Evolutionary conservation across 2,888 invertebrate genomes (phyloP).

Genomic region (Agelastica alni): DNA sequence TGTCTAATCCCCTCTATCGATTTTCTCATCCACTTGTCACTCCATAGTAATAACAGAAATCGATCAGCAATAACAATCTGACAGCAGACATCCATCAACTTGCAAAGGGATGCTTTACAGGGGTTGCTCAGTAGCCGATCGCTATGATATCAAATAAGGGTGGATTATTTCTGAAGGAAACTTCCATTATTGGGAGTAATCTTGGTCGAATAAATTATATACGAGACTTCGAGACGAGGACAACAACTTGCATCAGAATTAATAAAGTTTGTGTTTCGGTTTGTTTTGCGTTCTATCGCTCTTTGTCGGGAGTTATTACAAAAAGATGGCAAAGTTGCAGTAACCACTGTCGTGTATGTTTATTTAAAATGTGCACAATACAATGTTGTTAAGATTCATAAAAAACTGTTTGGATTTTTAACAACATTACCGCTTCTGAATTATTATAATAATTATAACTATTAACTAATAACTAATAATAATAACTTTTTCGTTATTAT

Average conservation of each 20-base stretch:
- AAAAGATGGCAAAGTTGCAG: too few relatives aligned
- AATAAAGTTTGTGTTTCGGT: slow-evolving; percentile 15
- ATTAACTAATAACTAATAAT: too few relatives aligned
- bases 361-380: too few relatives aligned
- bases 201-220: slow-evolving; percentile 31
- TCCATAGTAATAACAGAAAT: slow-evolving; percentile 49
- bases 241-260: slow-evolving; percentile 14
- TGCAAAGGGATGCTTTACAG: slow-evolving; percentile 31
- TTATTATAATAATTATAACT: too few relatives aligned
- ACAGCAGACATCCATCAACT: slow-evolving; percentile 46
- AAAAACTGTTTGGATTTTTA: too few relatives aligned
- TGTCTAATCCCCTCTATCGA: slow-evolving; percentile 25
- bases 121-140: slow-evolving; percentile 30
- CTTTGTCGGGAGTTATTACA: too few relatives aligned
- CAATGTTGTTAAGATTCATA: too few relatives aligned
- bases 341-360: too few relatives aligned
- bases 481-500: too few relatives aligned
- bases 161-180: slow-evolving; percentile 38
- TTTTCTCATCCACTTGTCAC: slow-evolving; percentile 46
- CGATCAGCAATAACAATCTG: slow-evolving; percentile 51
- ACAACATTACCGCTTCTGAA: too few relatives aligned
- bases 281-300: too few relatives aligned
- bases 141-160: slow-evolving; percentile 39
- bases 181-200: slow-evolving; percentile 37
- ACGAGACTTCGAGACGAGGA: slow-evolving; percentile 1